Evolutionary conservation across 2,888 invertebrate species (phyloP).

Genomic region (Cheilosia vernalis): DNA sequence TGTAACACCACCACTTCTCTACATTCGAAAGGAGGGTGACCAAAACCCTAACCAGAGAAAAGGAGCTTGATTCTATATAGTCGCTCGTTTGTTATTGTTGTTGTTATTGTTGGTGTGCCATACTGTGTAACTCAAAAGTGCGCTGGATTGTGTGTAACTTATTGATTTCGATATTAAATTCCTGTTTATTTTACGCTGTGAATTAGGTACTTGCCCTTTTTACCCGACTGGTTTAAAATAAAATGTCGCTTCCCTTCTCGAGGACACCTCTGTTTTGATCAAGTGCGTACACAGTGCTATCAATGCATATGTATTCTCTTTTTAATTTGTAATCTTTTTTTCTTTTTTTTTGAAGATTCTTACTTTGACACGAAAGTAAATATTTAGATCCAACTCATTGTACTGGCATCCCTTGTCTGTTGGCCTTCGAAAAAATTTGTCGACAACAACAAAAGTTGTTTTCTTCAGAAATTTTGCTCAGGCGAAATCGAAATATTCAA

Average conservation of each 20-base stretch:
- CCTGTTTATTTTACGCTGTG: slow-evolving; percentile 19
- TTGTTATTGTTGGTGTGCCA: slow-evolving; percentile 12
- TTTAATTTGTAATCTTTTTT: neutral
- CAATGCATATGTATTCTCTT: neutral
- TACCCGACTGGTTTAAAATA: slow-evolving; percentile 2
- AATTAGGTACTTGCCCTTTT: slow-evolving; percentile 1
- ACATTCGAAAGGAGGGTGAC: slow-evolving; percentile 12
- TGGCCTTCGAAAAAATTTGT: slow-evolving; percentile 51
- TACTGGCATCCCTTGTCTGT: slow-evolving; percentile 35
- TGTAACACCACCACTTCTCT: neutral
- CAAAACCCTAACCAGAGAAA: slow-evolving; percentile 16
- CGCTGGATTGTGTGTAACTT: slow-evolving; percentile 48
- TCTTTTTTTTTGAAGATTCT: slow-evolving; percentile 58
- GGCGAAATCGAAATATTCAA: slow-evolving; percentile 53
- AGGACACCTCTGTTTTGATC: slow-evolving; percentile 53
- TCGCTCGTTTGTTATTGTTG: slow-evolving; percentile 37
- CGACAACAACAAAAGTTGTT: slow-evolving; percentile 22
- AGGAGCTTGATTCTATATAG: neutral
- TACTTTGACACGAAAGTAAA: slow-evolving; percentile 63
- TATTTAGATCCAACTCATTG: slow-evolving; percentile 64
- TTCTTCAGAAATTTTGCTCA: slow-evolving; percentile 57
- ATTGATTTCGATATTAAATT: slow-evolving; percentile 58
- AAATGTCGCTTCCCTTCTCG: neutral
- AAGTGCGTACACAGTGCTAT: slow-evolving; percentile 54
- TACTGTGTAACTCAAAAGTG: slow-evolving; percentile 36